These are phyloP conservation scores for Abscondita cerata DNA, from an alignment of 2,888 invertebrate genomes.

Conservation along the genomic window DNA sequence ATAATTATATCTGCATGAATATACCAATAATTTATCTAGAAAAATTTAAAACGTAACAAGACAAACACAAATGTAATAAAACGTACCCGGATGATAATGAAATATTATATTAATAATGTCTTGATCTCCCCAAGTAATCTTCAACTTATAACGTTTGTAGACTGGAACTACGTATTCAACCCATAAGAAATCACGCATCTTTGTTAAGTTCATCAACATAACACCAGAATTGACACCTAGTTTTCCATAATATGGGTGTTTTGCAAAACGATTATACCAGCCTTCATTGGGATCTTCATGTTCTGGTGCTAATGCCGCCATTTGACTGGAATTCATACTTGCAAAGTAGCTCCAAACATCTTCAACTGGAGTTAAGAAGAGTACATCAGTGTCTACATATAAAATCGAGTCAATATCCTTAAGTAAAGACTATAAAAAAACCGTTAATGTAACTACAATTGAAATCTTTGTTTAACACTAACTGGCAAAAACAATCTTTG, in stretches of 20 bases:
- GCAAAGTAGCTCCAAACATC: constrained; percentile 84
- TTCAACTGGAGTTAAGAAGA: constrained; percentile 85
- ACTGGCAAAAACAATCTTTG: constrained; percentile 94
- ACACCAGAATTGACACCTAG: constrained; percentile 95
- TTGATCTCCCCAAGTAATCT: constrained; percentile 98
- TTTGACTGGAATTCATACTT: constrained; percentile 82
- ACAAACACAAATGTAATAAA: neutral
- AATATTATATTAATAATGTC: constrained; percentile 93
- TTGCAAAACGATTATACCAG: constrained; percentile 96
- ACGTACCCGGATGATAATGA: constrained; percentile 76
- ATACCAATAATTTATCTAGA: constrained; percentile 76
- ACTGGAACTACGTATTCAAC: constrained; percentile 83
- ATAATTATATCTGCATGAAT: constrained; percentile 90
- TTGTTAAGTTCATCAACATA: constrained; percentile 95
- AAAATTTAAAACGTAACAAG: too few species aligned
- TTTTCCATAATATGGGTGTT: constrained; percentile 92
- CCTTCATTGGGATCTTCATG: constrained; percentile 92
- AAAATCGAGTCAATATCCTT: constrained; percentile 83
- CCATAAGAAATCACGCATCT: constrained; percentile 89
- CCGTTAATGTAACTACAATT: neutral
- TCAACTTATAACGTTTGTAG: constrained; percentile 81
- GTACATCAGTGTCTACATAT: constrained; percentile 91
- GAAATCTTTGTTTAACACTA: constrained; percentile 46
- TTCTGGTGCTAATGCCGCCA: constrained; percentile 88
- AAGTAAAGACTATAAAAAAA: constrained; percentile 72